These are phyloP conservation scores for Pogonophryne albipinna DNA, from an alignment of 2,797 vertebrate genomes.

Conservation along the genomic window DNA sequence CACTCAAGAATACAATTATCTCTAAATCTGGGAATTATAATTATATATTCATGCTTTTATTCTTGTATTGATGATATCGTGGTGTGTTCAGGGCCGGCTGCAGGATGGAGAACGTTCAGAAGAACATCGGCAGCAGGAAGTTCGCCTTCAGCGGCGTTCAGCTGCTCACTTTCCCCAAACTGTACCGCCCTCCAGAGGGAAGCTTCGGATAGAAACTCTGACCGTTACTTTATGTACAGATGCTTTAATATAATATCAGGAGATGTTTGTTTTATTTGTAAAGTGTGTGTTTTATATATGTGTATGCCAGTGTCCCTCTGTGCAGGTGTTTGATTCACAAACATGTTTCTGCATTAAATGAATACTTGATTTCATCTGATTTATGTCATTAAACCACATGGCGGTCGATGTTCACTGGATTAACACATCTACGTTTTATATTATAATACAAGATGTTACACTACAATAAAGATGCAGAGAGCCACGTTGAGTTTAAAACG, in stretches of 20 bases:
- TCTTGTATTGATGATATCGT: neutral
- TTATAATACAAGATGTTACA: neutral
- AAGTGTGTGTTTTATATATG: neutral
- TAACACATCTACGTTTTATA: no score
- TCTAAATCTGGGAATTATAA: no score
- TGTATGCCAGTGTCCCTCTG: neutral
- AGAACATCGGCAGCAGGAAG: conserved; percentile 92
- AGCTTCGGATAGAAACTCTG: conserved; percentile 85
- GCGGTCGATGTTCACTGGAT: no score
- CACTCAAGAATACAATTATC: no score
- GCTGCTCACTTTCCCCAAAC: conserved; percentile 94
- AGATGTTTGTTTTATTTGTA: conserved; percentile 3
- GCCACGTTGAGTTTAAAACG: neutral
- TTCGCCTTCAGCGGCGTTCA: conserved; percentile 91
- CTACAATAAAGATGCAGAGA: neutral
- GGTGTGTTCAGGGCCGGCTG: conserved; percentile 88
- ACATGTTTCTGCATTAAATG: conserved; percentile 21
- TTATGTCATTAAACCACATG: neutral
- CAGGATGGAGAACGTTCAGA: conserved; percentile 93
- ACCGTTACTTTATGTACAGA: neutral
- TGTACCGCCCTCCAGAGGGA: conserved; percentile 92
- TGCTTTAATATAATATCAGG: neutral
- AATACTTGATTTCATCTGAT: neutral
- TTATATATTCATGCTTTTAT: no score
- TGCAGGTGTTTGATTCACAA: conserved; percentile 16